phyloP scores from a whole-genome alignment of 2,888 invertebrate species.

The Parnassius mnemosyne region DNA sequence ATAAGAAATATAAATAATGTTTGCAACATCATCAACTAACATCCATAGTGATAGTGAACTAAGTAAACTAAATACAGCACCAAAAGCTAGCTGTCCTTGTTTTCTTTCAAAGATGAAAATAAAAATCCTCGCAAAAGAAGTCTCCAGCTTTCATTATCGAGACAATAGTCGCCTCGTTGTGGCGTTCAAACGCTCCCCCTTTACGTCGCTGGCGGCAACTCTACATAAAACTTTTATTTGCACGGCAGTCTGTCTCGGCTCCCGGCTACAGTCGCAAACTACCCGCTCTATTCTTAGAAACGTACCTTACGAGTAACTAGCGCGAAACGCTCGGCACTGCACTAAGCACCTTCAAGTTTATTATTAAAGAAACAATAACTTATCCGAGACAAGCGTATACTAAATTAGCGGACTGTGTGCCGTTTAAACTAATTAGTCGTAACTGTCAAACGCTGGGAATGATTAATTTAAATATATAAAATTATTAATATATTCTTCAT shows the following conservation, averaged over 20 bases:
- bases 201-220: slow-evolving; percentile 42
- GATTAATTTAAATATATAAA: neutral
- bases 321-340: slow-evolving; percentile 13
- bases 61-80: slow-evolving; percentile 10
- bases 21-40: neutral
- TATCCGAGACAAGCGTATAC: neutral
- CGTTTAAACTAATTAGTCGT: neutral
- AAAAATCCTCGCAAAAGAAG: slow-evolving; percentile 25
- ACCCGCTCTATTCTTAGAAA: slow-evolving; percentile 41
- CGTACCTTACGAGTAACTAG: slow-evolving; percentile 35
- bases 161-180: slow-evolving; percentile 28
- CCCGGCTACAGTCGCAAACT: slow-evolving; percentile 33
- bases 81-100: slow-evolving; percentile 16
- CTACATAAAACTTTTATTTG: slow-evolving; percentile 47
- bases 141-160: slow-evolving; percentile 29
- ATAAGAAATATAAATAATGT: no score
- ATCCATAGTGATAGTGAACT: neutral
- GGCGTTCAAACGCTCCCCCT: slow-evolving; percentile 24
- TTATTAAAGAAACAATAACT: slow-evolving; percentile 28
- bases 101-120: slow-evolving; percentile 8
- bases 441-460: neutral
- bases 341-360: slow-evolving; percentile 21
- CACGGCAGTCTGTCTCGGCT: slow-evolving; percentile 44
- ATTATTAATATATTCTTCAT: neutral
- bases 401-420: slow-evolving; percentile 3